Evolutionary conservation across 2,113 vertebrate genomes (phyloP), one percentile per base, ranked within the genome.

Genomic region (Ahaetulla prasina): DNA sequence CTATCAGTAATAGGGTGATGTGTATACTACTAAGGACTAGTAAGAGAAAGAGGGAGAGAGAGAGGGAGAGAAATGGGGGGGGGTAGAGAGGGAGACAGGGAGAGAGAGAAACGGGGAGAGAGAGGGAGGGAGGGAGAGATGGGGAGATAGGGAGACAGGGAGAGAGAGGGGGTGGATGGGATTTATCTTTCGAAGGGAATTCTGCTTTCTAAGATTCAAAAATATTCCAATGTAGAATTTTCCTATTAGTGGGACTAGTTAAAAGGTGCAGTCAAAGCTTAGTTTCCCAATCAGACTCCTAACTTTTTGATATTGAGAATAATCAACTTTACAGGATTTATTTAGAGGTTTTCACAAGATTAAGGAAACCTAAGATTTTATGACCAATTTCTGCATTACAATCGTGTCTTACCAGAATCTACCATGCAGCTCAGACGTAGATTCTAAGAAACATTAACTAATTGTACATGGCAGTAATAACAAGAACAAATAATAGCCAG

Each of bases 401-500:
- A 53, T 92, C 53, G 89, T 35, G 91, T 85, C n/a, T 30, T 92
- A 90, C 53, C 43, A 63, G n/a, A 50, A 20, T 95, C 39, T 91
- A 88, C 93, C 45, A 86, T 87, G 43, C 49, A 47, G 8, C 85
- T 74, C 25, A n/a, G 25, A 92, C 43, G 60, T 85, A 74, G 89
- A 52, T 30, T 89, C 92, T 94, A 88, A 23, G 86, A 60, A 95
- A 90, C 57, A 96, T 68, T 53, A 95, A 68, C 35, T 22, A 47
- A 94, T 91, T 93, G 47, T 0, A 0, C 50, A 93, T 85, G 90
- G 35, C 22, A 94, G 90, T 47, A 85, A 52, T 86, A 92, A 92
- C 92, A 14, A 45, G 63, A 94, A 92, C 68, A 91, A 90, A 86
- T 53, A 84, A 49, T 89, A 96, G 91, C 25, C 94, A 93, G 68